phyloP scores from a whole-genome alignment of 2,888 invertebrate genomes.

The Harpalus rufipes region DNA sequence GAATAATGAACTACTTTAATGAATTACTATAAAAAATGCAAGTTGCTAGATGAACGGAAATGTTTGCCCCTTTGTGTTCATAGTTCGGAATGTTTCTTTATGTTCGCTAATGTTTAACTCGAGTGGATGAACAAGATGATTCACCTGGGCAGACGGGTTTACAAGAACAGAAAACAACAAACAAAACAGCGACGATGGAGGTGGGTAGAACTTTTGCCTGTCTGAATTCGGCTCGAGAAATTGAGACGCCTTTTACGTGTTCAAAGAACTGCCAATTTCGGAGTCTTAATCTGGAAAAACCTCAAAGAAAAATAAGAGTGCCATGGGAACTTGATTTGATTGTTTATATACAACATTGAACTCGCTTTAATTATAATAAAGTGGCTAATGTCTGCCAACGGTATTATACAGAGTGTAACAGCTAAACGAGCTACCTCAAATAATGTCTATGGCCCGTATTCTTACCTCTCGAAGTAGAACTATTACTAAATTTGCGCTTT shows the following conservation, averaged over 20 bases:
- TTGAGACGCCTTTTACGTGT: constrained; percentile 15
- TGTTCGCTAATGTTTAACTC: constrained; percentile 45
- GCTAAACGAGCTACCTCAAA: too few species aligned
- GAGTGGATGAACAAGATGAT: constrained; percentile 68
- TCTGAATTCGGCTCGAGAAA: constrained; percentile 10
- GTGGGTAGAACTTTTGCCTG: constrained; percentile 61
- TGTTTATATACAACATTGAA: constrained; percentile 20
- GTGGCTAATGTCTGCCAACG: not conserved
- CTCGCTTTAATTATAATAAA: not conserved
- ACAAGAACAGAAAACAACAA: constrained; percentile 67
- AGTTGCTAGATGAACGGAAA: constrained; percentile 26
- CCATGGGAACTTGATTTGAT: constrained; percentile 40
- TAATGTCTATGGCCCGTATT: too few species aligned
- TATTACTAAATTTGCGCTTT: too few species aligned
- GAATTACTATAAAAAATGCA: constrained; percentile 24
- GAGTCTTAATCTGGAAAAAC: constrained; percentile 8
- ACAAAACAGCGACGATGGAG: constrained; percentile 65
- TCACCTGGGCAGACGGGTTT: constrained; percentile 68
- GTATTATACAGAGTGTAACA: too few species aligned
- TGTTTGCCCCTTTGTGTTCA: constrained; percentile 46
- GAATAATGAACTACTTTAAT: constrained; percentile 22
- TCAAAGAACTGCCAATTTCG: constrained; percentile 39
- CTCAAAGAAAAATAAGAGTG: constrained; percentile 2
- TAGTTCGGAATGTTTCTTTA: constrained; percentile 48
- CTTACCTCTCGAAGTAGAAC: too few species aligned